A percentile compares a stretch with the other conserved stretches of the same genome.
Evolutionary conservation across 2,113 vertebrate species (phyloP).

Genomic region (Gallinago media): DNA sequence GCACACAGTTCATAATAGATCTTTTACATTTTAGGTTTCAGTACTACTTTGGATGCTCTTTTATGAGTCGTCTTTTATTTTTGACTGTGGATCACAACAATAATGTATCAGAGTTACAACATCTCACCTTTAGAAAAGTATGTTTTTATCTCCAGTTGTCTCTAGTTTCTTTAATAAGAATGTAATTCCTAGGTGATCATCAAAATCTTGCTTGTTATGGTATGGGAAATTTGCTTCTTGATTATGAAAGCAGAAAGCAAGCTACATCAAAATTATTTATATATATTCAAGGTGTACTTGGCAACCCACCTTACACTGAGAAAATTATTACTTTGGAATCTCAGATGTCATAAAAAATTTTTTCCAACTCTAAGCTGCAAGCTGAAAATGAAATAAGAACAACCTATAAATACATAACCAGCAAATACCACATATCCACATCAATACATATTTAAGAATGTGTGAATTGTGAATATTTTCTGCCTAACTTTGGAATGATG

Average conservation of each 20-base stretch:
- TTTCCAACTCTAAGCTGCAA: neutral
- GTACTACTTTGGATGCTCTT: neutral
- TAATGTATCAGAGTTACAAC: neutral
- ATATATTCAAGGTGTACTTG: neutral
- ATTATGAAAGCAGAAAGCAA: slow-evolving; percentile 12
- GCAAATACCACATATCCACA: neutral
- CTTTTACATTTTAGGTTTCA: neutral
- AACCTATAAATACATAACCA: neutral
- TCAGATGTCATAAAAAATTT: slow-evolving; percentile 3
- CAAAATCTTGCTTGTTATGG: neutral
- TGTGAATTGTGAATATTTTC: neutral
- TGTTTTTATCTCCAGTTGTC: neutral
- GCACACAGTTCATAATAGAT: neutral
- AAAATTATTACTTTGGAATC: slow-evolving; percentile 16
- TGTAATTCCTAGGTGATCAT: neutral
- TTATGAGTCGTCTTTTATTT: neutral
- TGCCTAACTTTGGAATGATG: neutral
- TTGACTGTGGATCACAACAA: neutral
- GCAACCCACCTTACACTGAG: neutral
- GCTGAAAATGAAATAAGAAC: neutral
- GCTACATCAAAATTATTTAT: slow-evolving; percentile 12
- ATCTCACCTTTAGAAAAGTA: neutral
- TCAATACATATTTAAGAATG: neutral
- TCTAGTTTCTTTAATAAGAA: neutral
- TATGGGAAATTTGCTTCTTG: slow-evolving; percentile 7